Evolutionary conservation across 2,888 invertebrate genomes (phyloP), one percentile per base, ranked within the genome.

Genomic region (Chorisops tibialis): DNA sequence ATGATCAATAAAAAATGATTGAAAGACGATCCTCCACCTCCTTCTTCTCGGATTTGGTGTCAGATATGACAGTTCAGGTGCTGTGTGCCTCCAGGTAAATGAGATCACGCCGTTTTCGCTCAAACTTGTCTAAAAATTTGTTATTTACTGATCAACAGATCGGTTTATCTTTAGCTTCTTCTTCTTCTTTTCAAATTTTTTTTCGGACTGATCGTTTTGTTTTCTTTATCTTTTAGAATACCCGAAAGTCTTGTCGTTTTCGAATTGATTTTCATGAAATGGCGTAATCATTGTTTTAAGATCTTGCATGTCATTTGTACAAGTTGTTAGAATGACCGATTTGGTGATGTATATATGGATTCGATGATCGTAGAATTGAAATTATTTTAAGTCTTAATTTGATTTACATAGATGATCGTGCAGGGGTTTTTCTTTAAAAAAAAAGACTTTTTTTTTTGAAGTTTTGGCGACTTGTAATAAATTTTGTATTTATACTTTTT

Each of bases 21-120:
- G n/a, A n/a, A n/a, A n/a, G n/a, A n/a, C n/a, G n/a, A n/a, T n/a
- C n/a, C n/a, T n/a, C n/a, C n/a, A n/a, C n/a, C 3, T 30, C 30
- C 30, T 30, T 9, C 30, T 47, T 47, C 5, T 2, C 12, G 18
- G 22, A 16, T 22, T 9, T 24, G 30, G 51, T 61, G 61, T 61
- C 61, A 61, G 16, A 19, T 9, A 41, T 51, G 51, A 51, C 50
- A 35, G 41, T 61, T 61, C 61, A 61, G 61, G 52, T 61, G 61
- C 59, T 22, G 49, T 39, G 24, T 19, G 43, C 51, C 41, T 51
- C 45, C 50, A 51, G 14, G 51, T 61, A 52, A 61, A 61, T 51
- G 61, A 61, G 61, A 61, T 61, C 61, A 61, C 41, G 45, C 18
- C 18, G 19, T 45, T 24, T 24, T 49, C 19, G n/a, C n/a, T n/a